phyloP scores from a whole-genome alignment of 2,797 vertebrate species.

The Pantherophis vulpinus region DNA sequence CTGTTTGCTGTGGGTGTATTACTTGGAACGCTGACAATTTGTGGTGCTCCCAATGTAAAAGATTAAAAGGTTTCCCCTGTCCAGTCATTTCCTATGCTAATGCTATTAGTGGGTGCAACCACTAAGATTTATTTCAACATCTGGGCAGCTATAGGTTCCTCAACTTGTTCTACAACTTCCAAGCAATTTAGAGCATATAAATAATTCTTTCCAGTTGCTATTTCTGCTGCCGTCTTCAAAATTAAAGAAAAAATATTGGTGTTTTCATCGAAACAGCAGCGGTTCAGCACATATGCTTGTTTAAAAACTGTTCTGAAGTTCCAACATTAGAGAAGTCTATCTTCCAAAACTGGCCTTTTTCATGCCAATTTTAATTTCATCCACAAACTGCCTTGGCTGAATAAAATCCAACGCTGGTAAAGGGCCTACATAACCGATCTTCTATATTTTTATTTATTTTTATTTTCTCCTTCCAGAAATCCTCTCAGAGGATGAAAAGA shows the following conservation, averaged over 20 bases:
- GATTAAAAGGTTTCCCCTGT: too few relatives aligned
- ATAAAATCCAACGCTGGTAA: neutral
- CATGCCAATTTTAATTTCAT: neutral
- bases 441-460: neutral
- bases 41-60: too few relatives aligned
- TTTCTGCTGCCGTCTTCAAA: neutral
- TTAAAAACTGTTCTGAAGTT: neutral
- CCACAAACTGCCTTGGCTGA: neutral
- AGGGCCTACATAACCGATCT: neutral
- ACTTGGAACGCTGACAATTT: too few relatives aligned
- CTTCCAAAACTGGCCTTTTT: neutral
- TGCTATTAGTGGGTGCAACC: neutral
- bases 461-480: neutral
- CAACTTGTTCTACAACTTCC: neutral
- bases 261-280: neutral
- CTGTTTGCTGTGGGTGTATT: too few relatives aligned
- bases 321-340: neutral
- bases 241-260: neutral
- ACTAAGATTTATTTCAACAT: neutral
- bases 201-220: neutral
- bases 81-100: too few relatives aligned
- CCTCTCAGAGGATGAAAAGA: neutral
- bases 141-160: neutral
- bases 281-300: too few relatives aligned
- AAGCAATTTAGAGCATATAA: too few relatives aligned